Evolutionary conservation across 2,888 invertebrate genomes (phyloP).

Genomic region (Rhingia rostrata): DNA sequence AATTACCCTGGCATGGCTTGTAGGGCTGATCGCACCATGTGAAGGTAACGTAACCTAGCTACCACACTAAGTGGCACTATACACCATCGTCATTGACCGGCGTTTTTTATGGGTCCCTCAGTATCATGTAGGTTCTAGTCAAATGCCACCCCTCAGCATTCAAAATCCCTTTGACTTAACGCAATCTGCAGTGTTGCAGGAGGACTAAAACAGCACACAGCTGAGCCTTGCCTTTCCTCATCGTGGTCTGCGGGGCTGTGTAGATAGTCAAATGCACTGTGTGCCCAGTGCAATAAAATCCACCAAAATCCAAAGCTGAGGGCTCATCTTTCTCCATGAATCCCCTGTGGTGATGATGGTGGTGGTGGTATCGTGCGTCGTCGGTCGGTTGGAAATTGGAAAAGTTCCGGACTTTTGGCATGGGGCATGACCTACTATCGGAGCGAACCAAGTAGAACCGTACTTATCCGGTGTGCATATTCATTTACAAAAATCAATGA

Average conservation of each 20-base stretch:
- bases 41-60: no score
- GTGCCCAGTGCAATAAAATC: constrained; percentile 49
- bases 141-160: constrained; percentile 14
- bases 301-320: constrained; percentile 42
- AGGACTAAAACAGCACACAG: neutral
- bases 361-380: neutral
- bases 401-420: constrained; percentile 51
- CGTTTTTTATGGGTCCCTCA: constrained; percentile 27
- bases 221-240: neutral
- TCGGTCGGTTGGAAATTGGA: constrained; percentile 37
- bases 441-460: constrained; percentile 37
- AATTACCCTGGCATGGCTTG: constrained; percentile 50
- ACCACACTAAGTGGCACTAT: neutral
- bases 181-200: constrained; percentile 46
- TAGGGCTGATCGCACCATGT: neutral
- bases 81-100: constrained; percentile 25
- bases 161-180: constrained; percentile 55
- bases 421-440: constrained; percentile 63
- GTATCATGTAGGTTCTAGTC: constrained; percentile 20
- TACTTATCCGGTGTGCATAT: constrained; percentile 44
- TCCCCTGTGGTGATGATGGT: neutral
- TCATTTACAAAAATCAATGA: constrained; percentile 55
- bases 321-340: constrained; percentile 31
- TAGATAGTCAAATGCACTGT: neutral
- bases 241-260: neutral